These are phyloP conservation scores for Phortica magna DNA, from an alignment of 2,888 invertebrate genomes.

Conservation along the genomic window DNA sequence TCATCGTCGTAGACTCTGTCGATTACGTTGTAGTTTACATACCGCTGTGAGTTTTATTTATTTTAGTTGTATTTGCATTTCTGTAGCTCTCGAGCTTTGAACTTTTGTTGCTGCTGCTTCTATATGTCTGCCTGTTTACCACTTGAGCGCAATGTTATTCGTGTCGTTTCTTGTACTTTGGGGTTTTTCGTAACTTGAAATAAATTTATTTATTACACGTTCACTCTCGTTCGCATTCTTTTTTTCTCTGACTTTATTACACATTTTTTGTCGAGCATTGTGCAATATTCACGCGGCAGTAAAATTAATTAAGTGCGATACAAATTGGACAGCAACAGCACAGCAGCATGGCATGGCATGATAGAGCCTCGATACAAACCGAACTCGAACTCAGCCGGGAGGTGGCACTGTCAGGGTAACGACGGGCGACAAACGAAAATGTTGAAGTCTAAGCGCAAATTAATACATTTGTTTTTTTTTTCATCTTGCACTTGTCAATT, in stretches of 20 bases:
- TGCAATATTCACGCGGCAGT: conserved; percentile 32
- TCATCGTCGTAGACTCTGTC: neutral
- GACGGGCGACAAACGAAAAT: conserved; percentile 49
- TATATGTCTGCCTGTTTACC: too few relatives aligned
- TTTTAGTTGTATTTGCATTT: neutral
- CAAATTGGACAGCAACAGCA: conserved; percentile 21
- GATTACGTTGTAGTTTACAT: conserved; percentile 1
- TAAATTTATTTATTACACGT: neutral
- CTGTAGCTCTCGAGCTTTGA: neutral
- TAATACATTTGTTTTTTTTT: conserved; percentile 14
- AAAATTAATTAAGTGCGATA: conserved; percentile 64
- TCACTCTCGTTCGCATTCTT: neutral
- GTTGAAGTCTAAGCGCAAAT: conserved; percentile 47
- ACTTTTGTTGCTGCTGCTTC: neutral
- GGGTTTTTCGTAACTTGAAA: conserved; percentile 5
- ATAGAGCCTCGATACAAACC: neutral
- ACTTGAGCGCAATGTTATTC: neutral
- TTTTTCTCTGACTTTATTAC: neutral
- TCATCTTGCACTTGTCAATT: neutral
- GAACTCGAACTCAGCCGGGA: neutral
- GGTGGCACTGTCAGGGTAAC: conserved; percentile 10
- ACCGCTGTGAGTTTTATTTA: neutral
- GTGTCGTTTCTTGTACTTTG: neutral
- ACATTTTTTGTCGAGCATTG: conserved; percentile 17
- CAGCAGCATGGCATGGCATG: neutral